Percentiles rank a stretch among this genome's conserved stretches.
Evolutionary conservation across 1,140 invertebrate species (phyloP).

Genomic region (Drosophila willistoni): DNA sequence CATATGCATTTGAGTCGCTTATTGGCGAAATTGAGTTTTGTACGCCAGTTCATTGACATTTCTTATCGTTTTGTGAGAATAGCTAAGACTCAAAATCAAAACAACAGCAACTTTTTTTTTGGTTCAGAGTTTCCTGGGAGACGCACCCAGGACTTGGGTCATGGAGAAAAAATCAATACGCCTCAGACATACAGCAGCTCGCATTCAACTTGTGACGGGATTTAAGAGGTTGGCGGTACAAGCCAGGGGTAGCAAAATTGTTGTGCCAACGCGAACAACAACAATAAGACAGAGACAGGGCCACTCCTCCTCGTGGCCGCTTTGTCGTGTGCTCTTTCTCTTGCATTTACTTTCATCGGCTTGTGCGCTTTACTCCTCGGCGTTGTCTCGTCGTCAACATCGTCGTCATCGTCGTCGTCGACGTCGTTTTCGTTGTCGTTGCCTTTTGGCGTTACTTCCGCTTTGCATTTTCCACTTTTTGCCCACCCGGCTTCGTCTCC

Average conservation of each 20-base stretch:
- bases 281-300: conserved; percentile 25
- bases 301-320: conserved; percentile 24
- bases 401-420: conserved; percentile 20
- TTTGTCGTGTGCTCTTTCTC: conserved; percentile 36
- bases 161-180: conserved; percentile 76
- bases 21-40: conserved; percentile 32
- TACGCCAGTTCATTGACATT: conserved; percentile 51
- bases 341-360: conserved; percentile 71
- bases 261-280: conserved; percentile 34
- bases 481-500: conserved; percentile 4
- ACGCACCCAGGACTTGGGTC: conserved; percentile 58
- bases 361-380: conserved; percentile 52
- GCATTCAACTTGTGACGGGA: conserved; percentile 25
- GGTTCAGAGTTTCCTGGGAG: conserved; percentile 58
- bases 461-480: conserved; percentile 61
- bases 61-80: conserved; percentile 39
- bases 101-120: conserved; percentile 50
- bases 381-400: not conserved
- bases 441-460: conserved; percentile 50
- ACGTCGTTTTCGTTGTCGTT: conserved; percentile 35
- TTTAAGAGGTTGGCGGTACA: conserved; percentile 41
- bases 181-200: conserved; percentile 70
- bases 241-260: conserved; percentile 75
- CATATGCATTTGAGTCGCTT: not conserved
- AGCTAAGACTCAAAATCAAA: conserved; percentile 45